Conservation (phyloP, 2,113 vertebrate species). For the Dinomys branickii region DNA sequence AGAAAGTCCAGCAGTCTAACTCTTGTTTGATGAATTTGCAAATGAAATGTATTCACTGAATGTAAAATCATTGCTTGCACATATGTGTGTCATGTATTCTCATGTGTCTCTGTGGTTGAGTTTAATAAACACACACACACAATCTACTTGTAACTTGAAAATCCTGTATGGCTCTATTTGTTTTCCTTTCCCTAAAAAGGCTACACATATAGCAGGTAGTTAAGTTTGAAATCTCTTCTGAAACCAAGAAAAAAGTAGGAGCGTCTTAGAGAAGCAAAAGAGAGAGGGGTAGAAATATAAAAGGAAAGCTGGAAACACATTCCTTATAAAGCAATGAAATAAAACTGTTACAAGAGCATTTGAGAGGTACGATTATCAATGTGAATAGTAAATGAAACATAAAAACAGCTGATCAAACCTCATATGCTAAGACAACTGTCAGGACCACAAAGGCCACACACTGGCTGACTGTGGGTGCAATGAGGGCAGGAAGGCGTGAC, state of each 20-base stretch:
- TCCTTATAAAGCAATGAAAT: conserved; percentile 11
- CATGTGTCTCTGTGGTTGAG: neutral
- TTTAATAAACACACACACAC: conserved; percentile 23
- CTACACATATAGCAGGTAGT: neutral
- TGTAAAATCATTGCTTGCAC: neutral
- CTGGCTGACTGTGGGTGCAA: too few species aligned
- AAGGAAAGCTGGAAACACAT: conserved; percentile 45
- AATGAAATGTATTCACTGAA: neutral
- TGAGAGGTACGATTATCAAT: neutral
- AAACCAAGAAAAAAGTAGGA: neutral
- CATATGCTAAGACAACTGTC: neutral
- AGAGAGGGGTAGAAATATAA: neutral
- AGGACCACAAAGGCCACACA: neutral
- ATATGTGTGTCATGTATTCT: neutral
- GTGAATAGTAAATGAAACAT: neutral
- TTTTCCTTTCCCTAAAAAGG: neutral
- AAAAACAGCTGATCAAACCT: neutral
- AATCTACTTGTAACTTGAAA: neutral
- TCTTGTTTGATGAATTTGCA: neutral
- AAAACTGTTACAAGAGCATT: neutral
- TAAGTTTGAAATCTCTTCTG: conserved; percentile 36
- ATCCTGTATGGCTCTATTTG: neutral
- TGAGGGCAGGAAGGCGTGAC: neutral
- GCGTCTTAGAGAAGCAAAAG: conserved; percentile 6
- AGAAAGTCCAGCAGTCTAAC: neutral